Percentiles rank a stretch among this genome's conserved stretches.
phyloP scores from a whole-genome alignment of 1,140 invertebrate species.

The Brachionus rotundiformis region DNA sequence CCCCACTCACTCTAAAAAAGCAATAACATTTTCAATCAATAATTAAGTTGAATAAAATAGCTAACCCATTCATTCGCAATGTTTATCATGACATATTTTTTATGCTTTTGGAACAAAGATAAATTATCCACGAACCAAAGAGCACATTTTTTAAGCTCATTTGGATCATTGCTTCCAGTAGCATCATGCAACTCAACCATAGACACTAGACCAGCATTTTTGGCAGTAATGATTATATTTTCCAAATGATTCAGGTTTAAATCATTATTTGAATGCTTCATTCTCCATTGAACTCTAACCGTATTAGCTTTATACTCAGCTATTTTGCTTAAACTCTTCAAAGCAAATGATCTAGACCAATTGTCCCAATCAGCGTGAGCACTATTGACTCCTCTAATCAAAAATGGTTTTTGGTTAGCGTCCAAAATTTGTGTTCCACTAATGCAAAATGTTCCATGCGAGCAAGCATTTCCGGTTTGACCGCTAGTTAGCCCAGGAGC shows the following conservation, averaged over 20 bases:
- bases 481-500: background rate
- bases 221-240: slow-evolving; percentile 34
- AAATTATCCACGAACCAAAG: slow-evolving; percentile 17
- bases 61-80: slow-evolving; percentile 44
- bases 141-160: slow-evolving; percentile 20
- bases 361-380: slow-evolving; percentile 47
- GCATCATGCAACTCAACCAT: slow-evolving; percentile 30
- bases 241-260: slow-evolving; percentile 5
- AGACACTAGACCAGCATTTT: background rate
- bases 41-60: background rate
- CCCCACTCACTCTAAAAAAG: slow-evolving; percentile 16
- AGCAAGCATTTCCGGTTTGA: background rate
- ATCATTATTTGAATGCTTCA: slow-evolving; percentile 29
- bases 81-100: slow-evolving; percentile 24
- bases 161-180: slow-evolving; percentile 17
- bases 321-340: slow-evolving; percentile 4
- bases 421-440: slow-evolving; percentile 39
- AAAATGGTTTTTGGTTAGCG: background rate
- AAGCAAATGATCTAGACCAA: slow-evolving; percentile 30
- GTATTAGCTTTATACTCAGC: slow-evolving; percentile 41
- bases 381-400: slow-evolving; percentile 18
- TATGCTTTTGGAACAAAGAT: slow-evolving; percentile 12
- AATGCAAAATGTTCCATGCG: slow-evolving; percentile 26
- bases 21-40: background rate
- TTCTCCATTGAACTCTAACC: slow-evolving; percentile 45